A percentile compares a stretch with the other conserved stretches of the same genome.
Evolutionary conservation across 2,888 invertebrate genomes (phyloP).

Genomic region (Onchidella celtica): DNA sequence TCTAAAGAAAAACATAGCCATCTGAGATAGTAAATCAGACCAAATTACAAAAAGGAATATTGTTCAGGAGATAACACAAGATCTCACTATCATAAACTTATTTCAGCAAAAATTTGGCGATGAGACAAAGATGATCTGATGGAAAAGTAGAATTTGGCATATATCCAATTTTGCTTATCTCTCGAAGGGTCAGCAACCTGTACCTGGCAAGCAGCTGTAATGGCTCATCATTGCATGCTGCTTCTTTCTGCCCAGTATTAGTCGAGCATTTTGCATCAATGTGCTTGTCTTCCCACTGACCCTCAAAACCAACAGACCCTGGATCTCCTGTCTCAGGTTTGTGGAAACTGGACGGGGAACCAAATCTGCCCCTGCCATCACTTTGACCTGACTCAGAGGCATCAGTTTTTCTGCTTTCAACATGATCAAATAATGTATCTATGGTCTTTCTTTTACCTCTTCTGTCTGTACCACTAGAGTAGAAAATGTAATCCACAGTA

Average conservation of each 20-base stretch:
- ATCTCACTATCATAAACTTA: background rate
- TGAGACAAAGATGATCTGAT: slow-evolving; percentile 76
- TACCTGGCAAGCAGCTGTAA: slow-evolving; percentile 85
- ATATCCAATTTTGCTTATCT: slow-evolving; percentile 83
- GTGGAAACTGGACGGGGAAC: background rate
- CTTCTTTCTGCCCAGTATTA: background rate
- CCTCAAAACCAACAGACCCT: too few species aligned
- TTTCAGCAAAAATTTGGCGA: slow-evolving; percentile 66
- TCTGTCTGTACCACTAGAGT: slow-evolving; percentile 76
- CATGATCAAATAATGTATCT: too few species aligned
- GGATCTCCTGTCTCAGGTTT: slow-evolving; percentile 41
- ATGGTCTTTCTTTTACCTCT: background rate
- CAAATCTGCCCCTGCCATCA: background rate
- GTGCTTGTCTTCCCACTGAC: too few species aligned
- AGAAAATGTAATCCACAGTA: slow-evolving; percentile 94
- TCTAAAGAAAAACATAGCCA: too few species aligned
- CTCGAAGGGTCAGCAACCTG: slow-evolving; percentile 84
- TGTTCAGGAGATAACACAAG: too few species aligned
- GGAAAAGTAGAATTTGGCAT: slow-evolving; percentile 86
- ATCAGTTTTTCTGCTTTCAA: background rate
- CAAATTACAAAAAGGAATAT: too few species aligned
- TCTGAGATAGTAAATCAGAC: too few species aligned
- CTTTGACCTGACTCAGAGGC: background rate
- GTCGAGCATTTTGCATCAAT: background rate
- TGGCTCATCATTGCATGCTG: background rate